Evolutionary conservation across 2,113 vertebrate species (phyloP), one percentile per base, ranked within the genome.

Genomic region (Syrmaticus mikado): DNA sequence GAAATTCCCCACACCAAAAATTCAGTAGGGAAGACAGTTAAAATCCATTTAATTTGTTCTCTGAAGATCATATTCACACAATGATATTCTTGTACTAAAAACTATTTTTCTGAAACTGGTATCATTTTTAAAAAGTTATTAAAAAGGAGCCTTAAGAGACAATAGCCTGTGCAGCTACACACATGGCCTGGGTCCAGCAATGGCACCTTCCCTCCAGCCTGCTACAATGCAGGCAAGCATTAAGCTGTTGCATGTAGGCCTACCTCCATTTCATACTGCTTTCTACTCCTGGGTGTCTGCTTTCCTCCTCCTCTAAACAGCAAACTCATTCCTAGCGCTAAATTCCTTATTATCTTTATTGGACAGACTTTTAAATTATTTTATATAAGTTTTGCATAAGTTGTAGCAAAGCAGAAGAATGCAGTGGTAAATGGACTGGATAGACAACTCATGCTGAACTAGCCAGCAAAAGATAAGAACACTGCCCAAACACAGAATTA

Each of bases 11-110:
- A 68, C 0, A 2, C 79, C 67, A 71, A 61, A 74, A 87, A 92
- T 76, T 92, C 64, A 55, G 64, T n/a, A 38, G 55, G 55, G 55
- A 92, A 80, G 58, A 73, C 48, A 81, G 79, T 80, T 90, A 77
- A 32, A 76, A 82, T 27, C 71, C 32, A 82, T 80, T 89, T 91
- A 65, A 80, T 92, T 92, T 83, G 57, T 50, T 92, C 28, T 60
- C 84, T 64, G 75, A 87, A 82, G 79, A 85, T 87, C 60, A 40
- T 11, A 71, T 38, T 77, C 68, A 91, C 43, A 46, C 25, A 50
- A 45, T 0, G 0, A 40, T 17, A 11, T 43, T 5, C 25, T 88
- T 38, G 30, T 22, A 7, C 53, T 64, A 36, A 55, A 53, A 90
- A 68, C 46, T 71, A 12, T 70, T 94, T 86, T 87, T 62, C 74